phyloP scores from a whole-genome alignment of 1,140 invertebrate genomes.

The Hycleus phaleratus region DNA sequence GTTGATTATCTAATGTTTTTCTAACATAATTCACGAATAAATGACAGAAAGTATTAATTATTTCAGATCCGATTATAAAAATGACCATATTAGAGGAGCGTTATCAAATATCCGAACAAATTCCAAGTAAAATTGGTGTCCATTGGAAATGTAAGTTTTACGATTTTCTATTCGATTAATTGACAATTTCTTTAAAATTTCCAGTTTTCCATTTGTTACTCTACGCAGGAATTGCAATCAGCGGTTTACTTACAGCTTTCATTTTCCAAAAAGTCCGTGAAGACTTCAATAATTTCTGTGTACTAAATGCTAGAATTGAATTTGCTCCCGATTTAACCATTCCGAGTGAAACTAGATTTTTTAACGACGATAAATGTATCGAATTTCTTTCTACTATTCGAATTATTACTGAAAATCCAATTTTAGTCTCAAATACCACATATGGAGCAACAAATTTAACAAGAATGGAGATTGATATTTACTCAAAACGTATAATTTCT shows the following conservation, averaged over 20 bases:
- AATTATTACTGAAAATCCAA: too few relatives aligned
- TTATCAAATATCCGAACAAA: slow-evolving; percentile 9
- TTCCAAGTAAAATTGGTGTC: background rate
- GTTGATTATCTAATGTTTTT: too few relatives aligned
- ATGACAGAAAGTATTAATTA: too few relatives aligned
- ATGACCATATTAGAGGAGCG: slow-evolving; percentile 10
- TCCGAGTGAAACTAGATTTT: too few relatives aligned
- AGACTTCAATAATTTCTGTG: slow-evolving; percentile 12
- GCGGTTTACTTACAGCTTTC: slow-evolving; percentile 6
- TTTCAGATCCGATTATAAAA: background rate
- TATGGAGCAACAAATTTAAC: too few relatives aligned
- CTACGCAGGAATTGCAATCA: background rate
- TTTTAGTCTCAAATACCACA: background rate
- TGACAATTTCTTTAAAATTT: background rate
- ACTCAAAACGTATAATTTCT: too few relatives aligned
- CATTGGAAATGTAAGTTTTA: slow-evolving; percentile 7
- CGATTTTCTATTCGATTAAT: background rate
- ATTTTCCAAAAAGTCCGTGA: background rate
- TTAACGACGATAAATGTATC: too few relatives aligned
- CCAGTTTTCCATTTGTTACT: slow-evolving; percentile 1
- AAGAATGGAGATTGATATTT: too few relatives aligned
- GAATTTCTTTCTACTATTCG: too few relatives aligned
- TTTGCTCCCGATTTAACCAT: too few relatives aligned
- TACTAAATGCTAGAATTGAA: background rate
- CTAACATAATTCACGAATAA: too few relatives aligned